Evolutionary conservation across 2,113 vertebrate species (phyloP).

Genomic region (Pungitius pungitius): DNA sequence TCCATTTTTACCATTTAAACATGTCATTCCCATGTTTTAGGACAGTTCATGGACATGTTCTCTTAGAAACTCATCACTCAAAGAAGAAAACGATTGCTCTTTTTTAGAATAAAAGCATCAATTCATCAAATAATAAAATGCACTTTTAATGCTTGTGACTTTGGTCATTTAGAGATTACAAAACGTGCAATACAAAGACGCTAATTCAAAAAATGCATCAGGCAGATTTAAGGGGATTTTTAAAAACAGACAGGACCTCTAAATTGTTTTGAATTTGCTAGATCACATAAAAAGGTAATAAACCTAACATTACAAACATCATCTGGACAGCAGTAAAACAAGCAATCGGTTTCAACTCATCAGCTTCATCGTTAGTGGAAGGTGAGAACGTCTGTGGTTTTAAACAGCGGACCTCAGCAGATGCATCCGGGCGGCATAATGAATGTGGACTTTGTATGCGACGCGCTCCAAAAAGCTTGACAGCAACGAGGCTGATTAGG

Average conservation of each 20-base stretch:
- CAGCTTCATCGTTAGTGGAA: background rate
- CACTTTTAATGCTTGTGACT: background rate
- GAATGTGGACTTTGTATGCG: conserved; percentile 41
- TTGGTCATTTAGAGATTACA: background rate
- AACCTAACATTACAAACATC: background rate
- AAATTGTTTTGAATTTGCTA: background rate
- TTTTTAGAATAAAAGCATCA: too few relatives aligned
- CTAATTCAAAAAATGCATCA: background rate
- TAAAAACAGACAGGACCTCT: background rate
- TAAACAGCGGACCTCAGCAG: conserved; percentile 10
- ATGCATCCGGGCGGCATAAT: conserved; percentile 35
- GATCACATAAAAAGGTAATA: too few relatives aligned
- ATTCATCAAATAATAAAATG: background rate
- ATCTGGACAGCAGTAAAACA: background rate
- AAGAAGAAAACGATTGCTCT: background rate
- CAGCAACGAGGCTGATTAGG: conserved; percentile 63
- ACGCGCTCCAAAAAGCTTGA: conserved; percentile 53
- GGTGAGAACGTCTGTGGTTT: conserved; percentile 24
- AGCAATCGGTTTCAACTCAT: background rate
- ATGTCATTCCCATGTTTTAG: background rate
- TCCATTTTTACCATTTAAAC: background rate
- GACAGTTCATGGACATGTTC: background rate
- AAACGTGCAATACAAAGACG: background rate
- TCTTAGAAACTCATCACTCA: background rate
- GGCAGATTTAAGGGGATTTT: background rate